Conservation (phyloP, 2,797 vertebrate genomes). For the Selene dorsalis region DNA sequence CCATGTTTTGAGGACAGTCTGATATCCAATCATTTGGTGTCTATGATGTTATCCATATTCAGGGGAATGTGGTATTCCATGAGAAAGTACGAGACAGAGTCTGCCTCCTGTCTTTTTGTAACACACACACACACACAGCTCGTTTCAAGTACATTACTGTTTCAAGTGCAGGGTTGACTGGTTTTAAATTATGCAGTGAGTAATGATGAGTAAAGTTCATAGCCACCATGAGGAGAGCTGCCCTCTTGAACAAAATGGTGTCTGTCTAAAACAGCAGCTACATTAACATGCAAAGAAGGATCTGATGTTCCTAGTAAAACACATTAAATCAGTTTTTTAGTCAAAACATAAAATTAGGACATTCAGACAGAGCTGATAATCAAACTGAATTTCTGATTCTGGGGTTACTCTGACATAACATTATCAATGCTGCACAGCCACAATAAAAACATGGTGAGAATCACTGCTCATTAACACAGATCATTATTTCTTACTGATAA, state of each 20-base stretch:
- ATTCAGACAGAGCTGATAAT: background rate
- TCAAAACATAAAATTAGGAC: background rate
- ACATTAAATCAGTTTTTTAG: background rate
- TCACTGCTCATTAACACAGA: background rate
- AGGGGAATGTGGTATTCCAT: constrained; percentile 17
- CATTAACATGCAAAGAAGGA: background rate
- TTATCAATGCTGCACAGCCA: constrained; percentile 12
- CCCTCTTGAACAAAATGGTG: background rate
- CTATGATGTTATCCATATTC: constrained; percentile 26
- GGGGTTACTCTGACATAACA: constrained; percentile 30
- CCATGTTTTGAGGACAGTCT: constrained; percentile 1
- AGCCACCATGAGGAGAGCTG: background rate
- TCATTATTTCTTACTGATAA: background rate
- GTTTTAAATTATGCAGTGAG: constrained; percentile 5
- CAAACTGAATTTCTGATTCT: background rate
- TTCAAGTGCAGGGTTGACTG: background rate
- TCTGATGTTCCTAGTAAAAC: background rate
- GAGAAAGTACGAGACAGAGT: no score
- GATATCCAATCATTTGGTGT: background rate
- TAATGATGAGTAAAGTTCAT: background rate
- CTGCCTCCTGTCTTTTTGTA: background rate
- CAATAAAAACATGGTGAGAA: constrained; percentile 20
- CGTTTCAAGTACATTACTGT: background rate
- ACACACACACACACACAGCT: background rate
- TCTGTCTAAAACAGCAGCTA: background rate